Base-by-base conservation (phyloP, 2,888 invertebrate species). In the Trachelus iudaicus region DNA sequence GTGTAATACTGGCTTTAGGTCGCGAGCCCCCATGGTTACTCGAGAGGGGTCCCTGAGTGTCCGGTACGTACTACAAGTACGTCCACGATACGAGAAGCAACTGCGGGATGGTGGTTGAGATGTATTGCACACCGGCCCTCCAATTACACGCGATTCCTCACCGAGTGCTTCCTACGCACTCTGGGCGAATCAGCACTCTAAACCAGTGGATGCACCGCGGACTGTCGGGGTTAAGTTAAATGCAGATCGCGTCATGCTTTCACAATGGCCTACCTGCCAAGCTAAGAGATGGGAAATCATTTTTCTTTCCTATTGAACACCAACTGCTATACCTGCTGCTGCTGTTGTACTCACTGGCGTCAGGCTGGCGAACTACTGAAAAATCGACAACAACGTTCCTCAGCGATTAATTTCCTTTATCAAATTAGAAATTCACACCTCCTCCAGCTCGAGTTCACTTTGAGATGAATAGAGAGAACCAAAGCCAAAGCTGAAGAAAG, bases 81-180 rank as follows among this genome's bases (percentile, higher is more conserved):
- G 56, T 56, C 56, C 56, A 56, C 56, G 56, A 56, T 56, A 56
- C 56, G 56, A 56, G 56, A 56, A 56, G 56, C 56, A 56, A 56
- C 56, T 56, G 74, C 77, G 77, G 69, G 75, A 78, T 73, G 73
- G 34, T 68, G 73, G 73, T 69, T 34, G 78, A 78, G 78, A 78
- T 75, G 75, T 75, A 75, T 75, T 73, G 75, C 78, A 73, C 71
- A 75, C 78, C 75, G 75, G 78, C 73, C 78, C 76, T 78, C 78
- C 78, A 78, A 78, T 78, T 78, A 78, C 78, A 75, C 78, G 78
- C 73, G 71, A 78, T 78, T 78, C 78, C 78, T 78, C 78, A 78
- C 73, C 75, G 75, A 71, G 75, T 75, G 69, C 73, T 71, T 71
- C 78, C 78, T 78, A 78, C 78, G 78, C 78, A 78, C 71, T 73